These are phyloP conservation scores for Crossaster papposus DNA, from an alignment of 53 echinoderm and acorn worm genomes.

Conservation along the genomic window DNA sequence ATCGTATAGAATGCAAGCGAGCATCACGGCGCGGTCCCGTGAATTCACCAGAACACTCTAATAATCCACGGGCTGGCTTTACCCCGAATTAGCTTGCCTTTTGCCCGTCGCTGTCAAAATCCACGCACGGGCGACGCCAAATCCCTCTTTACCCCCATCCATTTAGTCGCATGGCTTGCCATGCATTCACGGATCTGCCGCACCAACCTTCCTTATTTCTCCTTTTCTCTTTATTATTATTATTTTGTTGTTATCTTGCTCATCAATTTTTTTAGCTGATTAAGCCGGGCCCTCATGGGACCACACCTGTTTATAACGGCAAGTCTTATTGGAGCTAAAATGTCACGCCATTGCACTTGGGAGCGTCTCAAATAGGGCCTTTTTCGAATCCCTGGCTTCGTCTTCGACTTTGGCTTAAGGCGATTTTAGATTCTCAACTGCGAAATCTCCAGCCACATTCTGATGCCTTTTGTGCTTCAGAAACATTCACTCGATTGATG, in stretches of 20 bases:
- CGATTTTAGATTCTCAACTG: no score
- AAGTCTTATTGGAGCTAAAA: neutral
- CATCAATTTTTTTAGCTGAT: neutral
- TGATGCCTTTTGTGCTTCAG: no score
- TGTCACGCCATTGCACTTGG: neutral
- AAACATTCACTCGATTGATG: no score
- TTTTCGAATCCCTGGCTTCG: no score
- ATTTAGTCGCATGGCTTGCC: slow-evolving; percentile 28
- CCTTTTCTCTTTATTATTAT: neutral
- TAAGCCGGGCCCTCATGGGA: neutral
- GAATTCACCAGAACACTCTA: neutral
- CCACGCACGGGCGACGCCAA: neutral
- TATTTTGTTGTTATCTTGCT: no score
- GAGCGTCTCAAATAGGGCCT: no score
- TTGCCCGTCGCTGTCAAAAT: neutral
- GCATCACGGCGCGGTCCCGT: neutral
- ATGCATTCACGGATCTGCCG: slow-evolving; percentile 11
- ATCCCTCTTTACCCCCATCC: neutral
- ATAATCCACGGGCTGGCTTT: neutral
- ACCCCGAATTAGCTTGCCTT: neutral
- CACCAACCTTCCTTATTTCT: neutral
- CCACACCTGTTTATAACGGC: neutral
- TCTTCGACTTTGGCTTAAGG: no score
- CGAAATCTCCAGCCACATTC: no score
- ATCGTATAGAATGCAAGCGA: neutral